Conservation (phyloP, 2,113 vertebrate species). For the Suricata suricatta region DNA sequence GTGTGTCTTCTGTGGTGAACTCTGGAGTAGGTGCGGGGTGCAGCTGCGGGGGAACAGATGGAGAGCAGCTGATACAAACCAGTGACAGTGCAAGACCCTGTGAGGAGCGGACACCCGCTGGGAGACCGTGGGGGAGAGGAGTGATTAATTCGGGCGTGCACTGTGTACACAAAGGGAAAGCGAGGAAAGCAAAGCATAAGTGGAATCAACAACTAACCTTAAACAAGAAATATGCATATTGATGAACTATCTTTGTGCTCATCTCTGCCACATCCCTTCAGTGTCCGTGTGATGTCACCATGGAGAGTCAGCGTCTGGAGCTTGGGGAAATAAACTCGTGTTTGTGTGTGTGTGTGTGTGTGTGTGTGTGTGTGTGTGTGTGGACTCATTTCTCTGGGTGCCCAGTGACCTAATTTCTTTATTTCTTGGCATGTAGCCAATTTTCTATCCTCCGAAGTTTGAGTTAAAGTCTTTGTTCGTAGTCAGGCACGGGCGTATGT, state of each 20-base stretch:
- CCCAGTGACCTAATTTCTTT: conserved; percentile 27
- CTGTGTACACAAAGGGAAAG: not conserved
- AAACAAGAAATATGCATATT: not conserved
- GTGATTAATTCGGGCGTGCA: conserved; percentile 14
- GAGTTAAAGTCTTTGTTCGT: conserved; percentile 5
- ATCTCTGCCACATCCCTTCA: not conserved
- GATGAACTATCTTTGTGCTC: not conserved
- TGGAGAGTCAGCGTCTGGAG: not conserved
- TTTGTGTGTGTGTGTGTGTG: not conserved
- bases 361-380: not conserved
- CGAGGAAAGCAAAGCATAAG: not conserved
- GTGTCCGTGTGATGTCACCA: not conserved
- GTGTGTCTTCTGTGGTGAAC: rapidly evolving
- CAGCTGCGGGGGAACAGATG: not conserved
- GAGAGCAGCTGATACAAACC: not conserved
- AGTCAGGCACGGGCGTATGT: conserved; percentile 10
- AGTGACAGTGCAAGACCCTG: not conserved
- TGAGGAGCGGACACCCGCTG: not conserved
- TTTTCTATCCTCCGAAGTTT: not conserved
- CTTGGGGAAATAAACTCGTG: not conserved
- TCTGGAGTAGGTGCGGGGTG: not conserved
- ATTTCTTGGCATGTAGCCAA: not conserved
- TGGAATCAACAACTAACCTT: not conserved
- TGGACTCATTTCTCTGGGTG: not conserved
- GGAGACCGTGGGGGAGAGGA: not conserved